Base-by-base conservation (phyloP, 2,113 vertebrate genomes). In the Taurulus bubalis region DNA sequence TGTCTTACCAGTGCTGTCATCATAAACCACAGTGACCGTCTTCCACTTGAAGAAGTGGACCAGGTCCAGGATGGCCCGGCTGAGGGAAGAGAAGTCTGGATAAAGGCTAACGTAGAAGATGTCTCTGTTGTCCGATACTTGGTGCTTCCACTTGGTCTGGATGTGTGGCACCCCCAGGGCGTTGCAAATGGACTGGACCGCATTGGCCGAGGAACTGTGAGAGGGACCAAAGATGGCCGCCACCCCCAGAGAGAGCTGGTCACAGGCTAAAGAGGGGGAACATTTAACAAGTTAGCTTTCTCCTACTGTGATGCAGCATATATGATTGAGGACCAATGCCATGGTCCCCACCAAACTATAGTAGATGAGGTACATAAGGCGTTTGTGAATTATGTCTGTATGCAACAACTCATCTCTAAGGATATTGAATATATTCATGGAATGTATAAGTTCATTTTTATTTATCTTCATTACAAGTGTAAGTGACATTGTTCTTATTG, bases 11-110 rank as follows among this genome's bases (percentile, higher is more conserved):
- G 98, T 99, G 94, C 98, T 99, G 96, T 99, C 98, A 86, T 99
- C 98, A 24, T 99, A 99, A 42, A 99, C 98, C 86, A 99, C 97
- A 0, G 98, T 99, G 82, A 99, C 97, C 0, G 97, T 99, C 95
- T 98, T 99, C 98, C 98, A 99, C 93, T 98, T 99, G 96, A 99
- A 99, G 94, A 99, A 99, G 90, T 99, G 97, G 66, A 99, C 98
- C 94, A 99, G 94, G 93, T 99, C 98, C 88, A 99, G 95, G 88
- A 99, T 99, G 89, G 98, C 98, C 65, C 97, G 96, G 92, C 98
- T 99, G 85, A 99, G 96, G 3, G 98, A 99, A 64, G 98, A 99
- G 94, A 99, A 99, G 92, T 99, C 98, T 10, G 98, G 98, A 63
- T 97, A 99, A 62, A 99, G 96, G 89, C 97, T 99, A 90, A 99